Evolutionary conservation across 2,113 vertebrate genomes (phyloP).

Genomic region (Zeus faber): DNA sequence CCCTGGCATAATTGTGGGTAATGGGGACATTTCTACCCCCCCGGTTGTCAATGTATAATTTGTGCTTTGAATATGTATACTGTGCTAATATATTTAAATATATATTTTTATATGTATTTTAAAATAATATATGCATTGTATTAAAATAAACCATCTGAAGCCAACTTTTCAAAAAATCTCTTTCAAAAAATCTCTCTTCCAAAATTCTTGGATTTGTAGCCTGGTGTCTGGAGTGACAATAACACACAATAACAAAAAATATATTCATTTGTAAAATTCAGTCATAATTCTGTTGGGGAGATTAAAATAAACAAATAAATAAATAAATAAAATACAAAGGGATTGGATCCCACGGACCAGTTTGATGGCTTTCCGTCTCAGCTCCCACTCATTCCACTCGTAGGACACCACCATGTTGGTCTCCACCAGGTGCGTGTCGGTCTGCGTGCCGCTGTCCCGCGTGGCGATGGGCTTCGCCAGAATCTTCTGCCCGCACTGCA

Average conservation of each 20-base stretch:
- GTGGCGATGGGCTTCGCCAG: conserved; percentile 65
- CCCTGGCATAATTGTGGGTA: no score
- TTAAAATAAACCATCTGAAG: no score
- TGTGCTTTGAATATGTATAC: no score
- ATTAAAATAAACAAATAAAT: not conserved
- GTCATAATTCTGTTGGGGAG: not conserved
- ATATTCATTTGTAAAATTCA: not conserved
- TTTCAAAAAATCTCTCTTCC: not conserved
- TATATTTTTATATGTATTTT: not conserved
- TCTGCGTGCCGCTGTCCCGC: conserved; percentile 83
- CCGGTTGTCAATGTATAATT: no score
- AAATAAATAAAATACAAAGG: not conserved
- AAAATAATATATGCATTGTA: no score
- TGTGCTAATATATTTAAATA: no score
- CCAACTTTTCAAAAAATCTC: not conserved
- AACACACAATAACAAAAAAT: not conserved
- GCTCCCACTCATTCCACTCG: conserved; percentile 96
- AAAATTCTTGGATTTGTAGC: not conserved
- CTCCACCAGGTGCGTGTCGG: conserved; percentile 86
- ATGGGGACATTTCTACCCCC: no score
- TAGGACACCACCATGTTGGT: conserved; percentile 81
- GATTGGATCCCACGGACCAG: conserved; percentile 82
- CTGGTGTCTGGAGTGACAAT: not conserved
- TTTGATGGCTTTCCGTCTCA: conserved; percentile 89
- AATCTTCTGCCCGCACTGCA: conserved; percentile 57